Evolutionary conservation across 2,113 vertebrate genomes (phyloP).

Genomic region (Conger conger): DNA sequence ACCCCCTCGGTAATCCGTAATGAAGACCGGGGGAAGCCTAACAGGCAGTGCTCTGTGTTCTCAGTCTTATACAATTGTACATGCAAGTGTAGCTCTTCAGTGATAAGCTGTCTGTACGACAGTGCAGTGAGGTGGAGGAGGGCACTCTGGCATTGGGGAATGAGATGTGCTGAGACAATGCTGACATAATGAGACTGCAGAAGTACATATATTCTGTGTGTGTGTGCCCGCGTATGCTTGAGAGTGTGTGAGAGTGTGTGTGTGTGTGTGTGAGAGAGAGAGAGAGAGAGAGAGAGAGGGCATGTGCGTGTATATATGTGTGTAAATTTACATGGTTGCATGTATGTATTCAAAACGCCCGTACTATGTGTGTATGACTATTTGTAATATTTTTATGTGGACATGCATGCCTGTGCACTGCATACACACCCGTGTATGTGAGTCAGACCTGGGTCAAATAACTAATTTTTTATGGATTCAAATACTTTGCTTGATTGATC

Average conservation of each 20-base stretch:
- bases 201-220: neutral
- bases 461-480: too few relatives aligned
- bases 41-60: neutral
- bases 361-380: neutral
- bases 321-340: constrained; percentile 26
- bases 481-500: too few relatives aligned
- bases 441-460: too few relatives aligned
- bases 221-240: neutral
- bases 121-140: neutral
- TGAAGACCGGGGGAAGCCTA: neutral
- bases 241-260: neutral
- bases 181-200: neutral
- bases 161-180: too few relatives aligned
- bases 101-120: neutral
- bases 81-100: neutral
- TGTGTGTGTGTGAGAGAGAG: constrained; percentile 12
- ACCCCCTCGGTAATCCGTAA: neutral
- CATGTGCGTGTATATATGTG: constrained; percentile 3
- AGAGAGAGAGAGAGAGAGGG: neutral
- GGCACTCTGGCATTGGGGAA: neutral
- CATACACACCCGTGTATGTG: too few relatives aligned
- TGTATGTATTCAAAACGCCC: neutral
- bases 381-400: too few relatives aligned
- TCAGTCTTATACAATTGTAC: neutral
- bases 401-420: too few relatives aligned